These are phyloP conservation scores for Erinaceus europaeus DNA, from an alignment of 2,113 vertebrate species.

Conservation along the genomic window DNA sequence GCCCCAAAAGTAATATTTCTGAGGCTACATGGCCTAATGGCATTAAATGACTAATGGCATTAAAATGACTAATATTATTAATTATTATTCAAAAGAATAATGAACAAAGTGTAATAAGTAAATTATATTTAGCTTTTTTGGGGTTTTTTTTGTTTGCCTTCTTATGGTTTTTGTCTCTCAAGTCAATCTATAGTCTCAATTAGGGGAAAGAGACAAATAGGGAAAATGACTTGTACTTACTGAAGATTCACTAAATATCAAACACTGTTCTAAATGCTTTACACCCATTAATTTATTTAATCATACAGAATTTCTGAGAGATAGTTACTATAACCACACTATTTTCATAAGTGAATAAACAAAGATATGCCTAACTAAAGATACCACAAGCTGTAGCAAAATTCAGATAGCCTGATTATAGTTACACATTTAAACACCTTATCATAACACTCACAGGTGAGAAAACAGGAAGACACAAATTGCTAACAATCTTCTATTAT, in stretches of 20 bases:
- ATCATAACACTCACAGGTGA: not conserved
- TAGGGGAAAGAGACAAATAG: constrained; percentile 30
- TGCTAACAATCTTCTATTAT: not conserved
- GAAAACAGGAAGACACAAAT: not conserved
- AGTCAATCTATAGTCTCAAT: not conserved
- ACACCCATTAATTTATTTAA: constrained; percentile 5
- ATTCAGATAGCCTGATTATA: not conserved
- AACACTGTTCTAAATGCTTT: not conserved
- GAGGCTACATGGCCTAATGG: not conserved
- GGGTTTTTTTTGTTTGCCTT: too few relatives aligned
- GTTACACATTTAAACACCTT: not conserved
- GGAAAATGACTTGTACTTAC: not conserved
- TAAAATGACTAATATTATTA: not conserved
- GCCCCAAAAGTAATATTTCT: not conserved
- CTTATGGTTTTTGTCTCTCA: constrained; percentile 10
- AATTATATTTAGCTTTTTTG: not conserved
- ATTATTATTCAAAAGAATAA: too few relatives aligned
- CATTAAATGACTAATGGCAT: not conserved
- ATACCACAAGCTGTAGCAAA: not conserved
- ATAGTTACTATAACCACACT: not conserved
- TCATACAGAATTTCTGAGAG: not conserved
- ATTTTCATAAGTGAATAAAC: not conserved
- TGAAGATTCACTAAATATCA: not conserved
- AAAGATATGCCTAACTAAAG: not conserved
- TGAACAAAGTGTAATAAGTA: not conserved